Conservation (phyloP, 2,113 vertebrate species). For the Corynorhinus townsendii region DNA sequence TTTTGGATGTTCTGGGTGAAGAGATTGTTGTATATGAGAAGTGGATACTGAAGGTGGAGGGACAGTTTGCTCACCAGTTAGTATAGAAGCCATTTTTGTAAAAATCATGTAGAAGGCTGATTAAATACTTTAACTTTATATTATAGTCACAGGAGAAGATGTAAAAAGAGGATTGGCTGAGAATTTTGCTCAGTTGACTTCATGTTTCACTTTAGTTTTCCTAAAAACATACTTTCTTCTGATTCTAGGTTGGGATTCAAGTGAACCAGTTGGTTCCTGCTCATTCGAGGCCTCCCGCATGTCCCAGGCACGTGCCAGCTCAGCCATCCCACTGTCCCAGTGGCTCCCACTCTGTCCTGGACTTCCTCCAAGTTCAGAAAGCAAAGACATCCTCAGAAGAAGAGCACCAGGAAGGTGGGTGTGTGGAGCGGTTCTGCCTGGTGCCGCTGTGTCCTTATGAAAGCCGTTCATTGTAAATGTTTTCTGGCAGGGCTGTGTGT, state of each 20-base stretch:
- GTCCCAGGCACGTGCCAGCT: conserved; percentile 54
- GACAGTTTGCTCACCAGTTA: neutral
- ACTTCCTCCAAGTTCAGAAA: conserved; percentile 86
- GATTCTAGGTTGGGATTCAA: conserved; percentile 89
- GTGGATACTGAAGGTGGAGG: neutral
- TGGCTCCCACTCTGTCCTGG: conserved; percentile 85
- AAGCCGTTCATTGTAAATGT: neutral
- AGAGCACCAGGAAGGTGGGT: conserved; percentile 81
- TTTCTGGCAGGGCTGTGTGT: neutral
- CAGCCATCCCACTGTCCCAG: conserved; percentile 74
- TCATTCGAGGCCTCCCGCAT: conserved; percentile 66
- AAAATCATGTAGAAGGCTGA: neutral
- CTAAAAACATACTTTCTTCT: conserved; percentile 31
- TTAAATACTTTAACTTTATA: neutral
- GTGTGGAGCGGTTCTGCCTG: neutral
- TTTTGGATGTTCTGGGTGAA: conserved; percentile 4
- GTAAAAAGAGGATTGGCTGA: neutral
- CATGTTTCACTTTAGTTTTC: neutral
- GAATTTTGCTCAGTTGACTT: neutral
- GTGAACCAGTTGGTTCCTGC: conserved; percentile 90
- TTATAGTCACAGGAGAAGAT: neutral
- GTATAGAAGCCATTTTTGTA: neutral
- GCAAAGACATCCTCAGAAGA: conserved; percentile 73
- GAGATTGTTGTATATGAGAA: neutral
- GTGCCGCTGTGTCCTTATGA: neutral